These are phyloP conservation scores for Adela reaumurella DNA, from an alignment of 2,888 invertebrate species.

Conservation along the genomic window DNA sequence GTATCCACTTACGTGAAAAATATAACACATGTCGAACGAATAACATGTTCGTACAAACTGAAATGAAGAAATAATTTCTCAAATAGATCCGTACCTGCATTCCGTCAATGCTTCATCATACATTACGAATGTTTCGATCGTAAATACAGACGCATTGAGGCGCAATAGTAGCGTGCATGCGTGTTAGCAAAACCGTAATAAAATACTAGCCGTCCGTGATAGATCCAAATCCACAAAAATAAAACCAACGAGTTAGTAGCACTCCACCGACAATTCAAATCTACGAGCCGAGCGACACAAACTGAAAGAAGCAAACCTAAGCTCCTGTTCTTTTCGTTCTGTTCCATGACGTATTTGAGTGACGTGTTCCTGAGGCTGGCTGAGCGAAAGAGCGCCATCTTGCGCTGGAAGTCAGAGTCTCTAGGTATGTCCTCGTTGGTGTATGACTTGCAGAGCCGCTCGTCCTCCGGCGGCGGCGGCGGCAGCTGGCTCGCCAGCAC, in stretches of 20 bases:
- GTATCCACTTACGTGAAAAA: too few relatives aligned
- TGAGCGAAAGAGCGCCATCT: constrained; percentile 50
- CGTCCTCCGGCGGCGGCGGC: constrained; percentile 42
- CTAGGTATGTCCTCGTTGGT: constrained; percentile 38
- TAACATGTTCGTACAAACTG: too few relatives aligned
- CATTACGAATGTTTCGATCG: too few relatives aligned
- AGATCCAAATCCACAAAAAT: too few relatives aligned
- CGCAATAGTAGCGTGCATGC: neutral
- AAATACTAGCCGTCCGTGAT: neutral
- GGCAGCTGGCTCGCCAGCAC: constrained; percentile 66
- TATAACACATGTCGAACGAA: too few relatives aligned
- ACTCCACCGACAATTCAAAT: neutral
- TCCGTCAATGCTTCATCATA: too few relatives aligned
- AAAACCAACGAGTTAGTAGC: neutral
- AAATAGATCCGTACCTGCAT: too few relatives aligned
- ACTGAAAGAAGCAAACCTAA: constrained; percentile 46
- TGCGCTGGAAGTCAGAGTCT: constrained; percentile 39
- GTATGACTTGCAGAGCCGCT: constrained; percentile 49
- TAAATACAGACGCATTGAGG: too few relatives aligned
- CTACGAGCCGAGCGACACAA: constrained; percentile 12
- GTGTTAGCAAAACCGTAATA: neutral
- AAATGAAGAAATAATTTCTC: too few relatives aligned
- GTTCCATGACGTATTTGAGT: constrained; percentile 45
- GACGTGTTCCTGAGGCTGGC: constrained; percentile 50
- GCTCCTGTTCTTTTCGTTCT: constrained; percentile 50